phyloP scores from a whole-genome alignment of 2,888 invertebrate genomes.

The Spisula subtruncata region DNA sequence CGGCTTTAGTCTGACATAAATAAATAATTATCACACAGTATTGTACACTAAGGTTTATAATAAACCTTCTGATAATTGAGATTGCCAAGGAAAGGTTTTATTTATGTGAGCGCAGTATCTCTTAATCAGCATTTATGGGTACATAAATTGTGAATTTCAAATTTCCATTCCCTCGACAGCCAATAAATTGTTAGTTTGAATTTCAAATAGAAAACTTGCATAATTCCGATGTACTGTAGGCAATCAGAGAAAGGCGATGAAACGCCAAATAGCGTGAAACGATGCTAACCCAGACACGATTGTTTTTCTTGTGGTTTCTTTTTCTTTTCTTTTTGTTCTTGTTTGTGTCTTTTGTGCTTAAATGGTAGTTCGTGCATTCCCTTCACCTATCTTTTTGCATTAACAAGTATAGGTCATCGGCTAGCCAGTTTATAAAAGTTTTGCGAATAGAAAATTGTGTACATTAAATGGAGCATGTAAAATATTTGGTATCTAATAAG shows the following conservation, averaged over 20 bases:
- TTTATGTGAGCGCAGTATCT: not conserved
- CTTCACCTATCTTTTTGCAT: not conserved
- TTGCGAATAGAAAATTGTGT: not conserved
- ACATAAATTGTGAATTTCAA: slow-evolving; percentile 2
- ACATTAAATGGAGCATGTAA: slow-evolving; percentile 3
- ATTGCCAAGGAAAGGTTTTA: not conserved
- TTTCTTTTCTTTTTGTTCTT: too few species aligned
- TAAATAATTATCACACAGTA: too few species aligned
- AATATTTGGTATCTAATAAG: not conserved
- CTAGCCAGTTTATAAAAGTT: not conserved
- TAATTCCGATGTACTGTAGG: not conserved
- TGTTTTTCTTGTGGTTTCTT: not conserved
- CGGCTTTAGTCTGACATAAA: too few species aligned
- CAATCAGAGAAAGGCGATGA: not conserved
- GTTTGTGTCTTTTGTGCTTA: too few species aligned
- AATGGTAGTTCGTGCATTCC: too few species aligned
- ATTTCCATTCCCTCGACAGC: not conserved
- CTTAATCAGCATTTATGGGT: not conserved
- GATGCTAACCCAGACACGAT: not conserved
- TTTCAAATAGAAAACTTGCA: not conserved
- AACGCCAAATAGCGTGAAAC: not conserved
- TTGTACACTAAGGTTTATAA: too few species aligned
- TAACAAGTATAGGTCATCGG: not conserved
- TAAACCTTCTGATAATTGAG: too few species aligned
- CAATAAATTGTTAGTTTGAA: slow-evolving; percentile 8